phyloP scores from a whole-genome alignment of 1,140 invertebrate species.

The Luehdorfia chinensis region DNA sequence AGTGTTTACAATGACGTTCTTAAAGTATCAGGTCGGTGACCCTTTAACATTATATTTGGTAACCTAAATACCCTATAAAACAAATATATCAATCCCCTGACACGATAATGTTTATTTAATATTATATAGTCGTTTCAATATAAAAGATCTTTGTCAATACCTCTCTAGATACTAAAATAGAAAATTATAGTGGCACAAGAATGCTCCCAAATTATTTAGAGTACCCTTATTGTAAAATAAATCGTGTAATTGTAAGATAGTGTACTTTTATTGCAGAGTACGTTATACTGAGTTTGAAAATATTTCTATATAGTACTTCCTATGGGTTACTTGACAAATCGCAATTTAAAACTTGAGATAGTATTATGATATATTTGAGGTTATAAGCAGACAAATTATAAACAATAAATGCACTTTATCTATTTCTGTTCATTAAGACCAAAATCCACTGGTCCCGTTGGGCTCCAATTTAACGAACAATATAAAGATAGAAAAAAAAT shows the following conservation, averaged over 20 bases:
- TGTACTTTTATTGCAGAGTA: not conserved
- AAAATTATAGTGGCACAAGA: slow-evolving; percentile 58
- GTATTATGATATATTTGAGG: too few relatives aligned
- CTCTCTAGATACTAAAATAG: slow-evolving; percentile 65
- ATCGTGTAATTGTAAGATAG: slow-evolving; percentile 19
- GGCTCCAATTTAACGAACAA: too few relatives aligned
- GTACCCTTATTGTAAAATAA: slow-evolving; percentile 17
- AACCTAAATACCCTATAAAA: slow-evolving; percentile 47
- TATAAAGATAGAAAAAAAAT: too few relatives aligned
- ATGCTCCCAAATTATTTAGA: slow-evolving; percentile 34
- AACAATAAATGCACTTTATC: too few relatives aligned
- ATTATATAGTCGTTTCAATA: slow-evolving; percentile 54
- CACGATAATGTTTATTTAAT: slow-evolving; percentile 54
- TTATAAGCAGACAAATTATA: too few relatives aligned
- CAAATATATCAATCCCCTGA: slow-evolving; percentile 57
- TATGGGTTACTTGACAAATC: slow-evolving; percentile 28
- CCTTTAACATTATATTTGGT: slow-evolving; percentile 50
- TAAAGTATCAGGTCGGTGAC: slow-evolving; percentile 33
- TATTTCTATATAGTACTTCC: slow-evolving; percentile 22
- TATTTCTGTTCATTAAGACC: too few relatives aligned
- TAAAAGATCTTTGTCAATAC: slow-evolving; percentile 55
- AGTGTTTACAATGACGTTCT: slow-evolving; percentile 33
- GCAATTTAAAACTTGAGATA: too few relatives aligned
- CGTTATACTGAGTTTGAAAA: slow-evolving; percentile 14
- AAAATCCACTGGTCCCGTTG: too few relatives aligned